Conservation (phyloP, 2,888 invertebrate genomes). For the Aporophyla nigra region DNA sequence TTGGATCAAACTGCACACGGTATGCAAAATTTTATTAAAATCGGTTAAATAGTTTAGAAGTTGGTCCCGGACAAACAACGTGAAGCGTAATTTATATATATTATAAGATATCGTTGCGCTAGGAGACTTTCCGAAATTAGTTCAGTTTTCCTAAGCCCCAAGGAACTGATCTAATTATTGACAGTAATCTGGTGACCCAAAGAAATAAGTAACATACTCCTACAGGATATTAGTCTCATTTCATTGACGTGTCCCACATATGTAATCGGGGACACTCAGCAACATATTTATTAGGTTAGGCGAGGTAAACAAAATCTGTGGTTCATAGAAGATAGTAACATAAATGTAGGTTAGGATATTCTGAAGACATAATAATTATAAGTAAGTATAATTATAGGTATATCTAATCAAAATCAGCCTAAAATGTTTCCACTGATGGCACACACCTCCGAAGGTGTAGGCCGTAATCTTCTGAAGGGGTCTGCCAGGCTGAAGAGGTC, state of each 20-base stretch:
- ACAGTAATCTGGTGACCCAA: not conserved
- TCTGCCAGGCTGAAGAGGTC: no score
- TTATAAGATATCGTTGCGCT: not conserved
- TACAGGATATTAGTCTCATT: constrained; percentile 2
- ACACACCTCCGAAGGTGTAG: no score
- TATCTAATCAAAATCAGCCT: no score
- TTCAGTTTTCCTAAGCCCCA: not conserved
- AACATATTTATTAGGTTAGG: not conserved
- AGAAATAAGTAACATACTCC: constrained; percentile 10
- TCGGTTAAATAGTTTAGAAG: no score
- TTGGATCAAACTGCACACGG: no score
- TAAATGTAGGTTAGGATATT: not conserved
- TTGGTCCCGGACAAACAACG: no score
- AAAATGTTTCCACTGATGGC: no score
- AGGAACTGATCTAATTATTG: constrained; percentile 19
- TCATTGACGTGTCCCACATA: constrained; percentile 20
- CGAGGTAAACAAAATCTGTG: not conserved
- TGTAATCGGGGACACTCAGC: not conserved
- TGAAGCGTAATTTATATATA: no score
- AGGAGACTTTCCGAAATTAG: not conserved
- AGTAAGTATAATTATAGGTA: no score
- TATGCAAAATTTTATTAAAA: no score
- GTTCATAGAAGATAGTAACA: not conserved
- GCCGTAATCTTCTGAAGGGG: no score
- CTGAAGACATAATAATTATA: not conserved